Conservation (phyloP, 2,113 vertebrate species). For the Lynx canadensis region DNA sequence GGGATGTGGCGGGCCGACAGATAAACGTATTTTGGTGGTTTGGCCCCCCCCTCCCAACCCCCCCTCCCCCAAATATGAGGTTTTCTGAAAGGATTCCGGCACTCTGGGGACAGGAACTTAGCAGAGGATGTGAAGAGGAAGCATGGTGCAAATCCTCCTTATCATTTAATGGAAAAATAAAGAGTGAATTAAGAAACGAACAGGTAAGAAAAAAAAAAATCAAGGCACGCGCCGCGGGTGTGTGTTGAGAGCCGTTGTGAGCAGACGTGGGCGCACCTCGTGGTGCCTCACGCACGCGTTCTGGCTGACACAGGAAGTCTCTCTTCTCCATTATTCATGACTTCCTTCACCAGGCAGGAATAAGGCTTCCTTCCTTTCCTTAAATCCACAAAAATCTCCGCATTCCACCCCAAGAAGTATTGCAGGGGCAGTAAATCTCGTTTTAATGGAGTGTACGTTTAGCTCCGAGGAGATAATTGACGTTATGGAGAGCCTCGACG, state of each 20-base stretch:
- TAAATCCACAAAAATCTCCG: constrained; percentile 84
- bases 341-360: constrained; percentile 79
- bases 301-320: constrained; percentile 77
- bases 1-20: not conserved
- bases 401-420: constrained; percentile 83
- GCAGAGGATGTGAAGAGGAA: constrained; percentile 28
- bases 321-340: constrained; percentile 76
- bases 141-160: constrained; percentile 68
- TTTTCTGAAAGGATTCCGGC: constrained; percentile 70
- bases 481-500: constrained; percentile 85
- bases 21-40: not conserved
- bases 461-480: constrained; percentile 89
- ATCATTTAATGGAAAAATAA: constrained; percentile 66
- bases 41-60: accelerated
- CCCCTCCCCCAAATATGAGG: not conserved
- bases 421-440: constrained; percentile 86
- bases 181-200: constrained; percentile 70
- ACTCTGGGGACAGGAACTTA: constrained; percentile 51
- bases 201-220: not conserved
- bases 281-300: not conserved
- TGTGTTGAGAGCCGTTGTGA: not conserved
- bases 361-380: constrained; percentile 75
- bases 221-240: not conserved
- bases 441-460: constrained; percentile 89
- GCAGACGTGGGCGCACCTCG: not conserved